These are phyloP conservation scores for Phrynocephalus versicolor DNA, from an alignment of 2,113 vertebrate genomes.

Conservation along the genomic window DNA sequence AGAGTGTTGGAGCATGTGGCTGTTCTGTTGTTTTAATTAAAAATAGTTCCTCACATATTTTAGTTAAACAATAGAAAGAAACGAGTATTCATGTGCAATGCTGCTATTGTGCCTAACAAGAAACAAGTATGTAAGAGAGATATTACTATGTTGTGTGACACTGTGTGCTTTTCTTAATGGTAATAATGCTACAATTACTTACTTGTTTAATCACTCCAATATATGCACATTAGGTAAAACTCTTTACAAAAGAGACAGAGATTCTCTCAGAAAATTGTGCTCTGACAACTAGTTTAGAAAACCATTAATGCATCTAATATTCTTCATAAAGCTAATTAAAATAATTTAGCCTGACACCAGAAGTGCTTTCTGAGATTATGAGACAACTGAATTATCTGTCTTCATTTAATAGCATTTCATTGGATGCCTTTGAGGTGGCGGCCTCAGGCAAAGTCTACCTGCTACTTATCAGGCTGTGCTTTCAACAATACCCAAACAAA, in stretches of 20 bases:
- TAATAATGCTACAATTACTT: background rate
- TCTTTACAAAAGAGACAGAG: slow-evolving; percentile 35
- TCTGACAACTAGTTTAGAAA: slow-evolving; percentile 25
- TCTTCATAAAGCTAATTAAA: slow-evolving; percentile 53
- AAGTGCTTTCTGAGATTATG: slow-evolving; percentile 35
- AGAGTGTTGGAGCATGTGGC: background rate
- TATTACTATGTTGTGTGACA: background rate
- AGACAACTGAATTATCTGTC: slow-evolving; percentile 34
- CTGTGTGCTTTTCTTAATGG: background rate
- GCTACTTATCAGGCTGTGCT: too few relatives aligned
- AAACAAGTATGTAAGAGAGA: background rate
- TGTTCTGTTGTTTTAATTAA: background rate
- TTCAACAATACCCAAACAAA: too few relatives aligned
- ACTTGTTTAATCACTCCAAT: background rate
- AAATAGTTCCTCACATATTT: background rate
- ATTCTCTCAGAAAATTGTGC: background rate
- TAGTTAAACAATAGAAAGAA: background rate
- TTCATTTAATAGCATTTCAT: slow-evolving; percentile 16
- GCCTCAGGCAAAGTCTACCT: too few relatives aligned
- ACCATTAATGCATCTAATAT: slow-evolving; percentile 40
- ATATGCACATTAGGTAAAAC: slow-evolving; percentile 39
- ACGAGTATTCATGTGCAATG: background rate
- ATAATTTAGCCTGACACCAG: slow-evolving; percentile 50
- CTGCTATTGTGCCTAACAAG: background rate
- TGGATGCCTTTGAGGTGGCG: background rate